A percentile compares a stretch with the other conserved stretches of the same genome.
Conservation (phyloP, 1,140 invertebrate species). For the Apis dorsata region DNA sequence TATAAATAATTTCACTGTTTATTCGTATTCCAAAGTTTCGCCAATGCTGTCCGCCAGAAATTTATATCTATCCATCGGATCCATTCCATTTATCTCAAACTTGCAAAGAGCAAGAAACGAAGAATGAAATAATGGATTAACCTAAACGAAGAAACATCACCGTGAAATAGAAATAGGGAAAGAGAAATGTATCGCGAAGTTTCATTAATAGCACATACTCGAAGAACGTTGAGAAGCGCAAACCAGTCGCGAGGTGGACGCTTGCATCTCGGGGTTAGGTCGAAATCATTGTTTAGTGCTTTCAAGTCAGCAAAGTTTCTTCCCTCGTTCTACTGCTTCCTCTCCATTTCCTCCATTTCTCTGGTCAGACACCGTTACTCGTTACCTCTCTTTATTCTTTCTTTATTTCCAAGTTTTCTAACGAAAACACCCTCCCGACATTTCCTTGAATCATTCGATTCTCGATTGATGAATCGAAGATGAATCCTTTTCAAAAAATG, state of each 20-base stretch:
- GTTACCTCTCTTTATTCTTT: conserved; percentile 51
- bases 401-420: conserved; percentile 36
- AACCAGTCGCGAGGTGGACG: conserved; percentile 11
- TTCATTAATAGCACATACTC: background rate
- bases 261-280: conserved; percentile 73
- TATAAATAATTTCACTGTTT: too few species aligned
- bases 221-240: background rate
- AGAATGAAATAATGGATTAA: conserved; percentile 37
- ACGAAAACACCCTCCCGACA: too few species aligned
- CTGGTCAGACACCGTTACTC: conserved; percentile 7
- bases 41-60: background rate
- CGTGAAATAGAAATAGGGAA: background rate
- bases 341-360: background rate
- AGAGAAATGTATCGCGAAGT: background rate
- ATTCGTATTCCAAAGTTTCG: too few species aligned
- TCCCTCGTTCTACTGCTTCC: background rate
- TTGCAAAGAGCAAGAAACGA: conserved; percentile 13
- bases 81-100: background rate
- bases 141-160: conserved; percentile 56
- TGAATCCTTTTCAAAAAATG: background rate
- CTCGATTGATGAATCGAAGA: too few species aligned
- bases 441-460: too few species aligned
- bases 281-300: conserved; percentile 76
- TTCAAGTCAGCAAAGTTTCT: conserved; percentile 66
- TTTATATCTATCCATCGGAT: background rate